Percentiles rank a stretch among this genome's conserved stretches.
These are phyloP conservation scores for Hippasteria phrygiana DNA, from an alignment of 53 echinoderm and acorn worm species.

Conservation along the genomic window DNA sequence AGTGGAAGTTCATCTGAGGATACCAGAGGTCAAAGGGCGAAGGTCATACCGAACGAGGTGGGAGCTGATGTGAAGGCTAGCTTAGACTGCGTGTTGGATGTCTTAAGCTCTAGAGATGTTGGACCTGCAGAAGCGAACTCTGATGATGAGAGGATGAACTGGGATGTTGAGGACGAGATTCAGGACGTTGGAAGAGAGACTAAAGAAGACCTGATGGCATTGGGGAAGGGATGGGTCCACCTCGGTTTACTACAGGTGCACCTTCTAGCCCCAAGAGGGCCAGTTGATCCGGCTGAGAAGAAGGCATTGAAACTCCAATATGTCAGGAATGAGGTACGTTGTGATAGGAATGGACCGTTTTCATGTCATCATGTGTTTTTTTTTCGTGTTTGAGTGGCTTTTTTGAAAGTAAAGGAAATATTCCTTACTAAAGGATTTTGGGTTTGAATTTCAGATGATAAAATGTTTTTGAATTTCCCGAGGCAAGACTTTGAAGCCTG, in stretches of 20 bases:
- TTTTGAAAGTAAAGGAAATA: too few species aligned
- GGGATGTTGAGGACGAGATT: neutral
- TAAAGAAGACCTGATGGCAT: slow-evolving; percentile 9
- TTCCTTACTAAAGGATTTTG: too few species aligned
- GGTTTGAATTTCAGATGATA: too few species aligned
- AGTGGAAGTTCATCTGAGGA: neutral
- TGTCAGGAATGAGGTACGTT: slow-evolving; percentile 81
- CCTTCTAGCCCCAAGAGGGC: slow-evolving; percentile 84
- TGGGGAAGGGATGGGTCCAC: slow-evolving; percentile 81
- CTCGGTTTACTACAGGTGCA: slow-evolving; percentile 75
- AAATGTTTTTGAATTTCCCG: too few species aligned
- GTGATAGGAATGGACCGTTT: neutral
- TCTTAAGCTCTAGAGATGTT: neutral
- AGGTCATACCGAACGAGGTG: neutral
- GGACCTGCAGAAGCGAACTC: neutral
- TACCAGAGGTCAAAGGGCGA: neutral
- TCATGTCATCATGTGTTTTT: neutral
- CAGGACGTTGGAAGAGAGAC: neutral
- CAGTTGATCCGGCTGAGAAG: slow-evolving; percentile 95
- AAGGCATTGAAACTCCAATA: slow-evolving; percentile 77
- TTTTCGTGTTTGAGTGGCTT: too few species aligned
- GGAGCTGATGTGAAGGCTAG: slow-evolving; percentile 10
- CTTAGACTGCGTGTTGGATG: neutral
- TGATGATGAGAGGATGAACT: neutral
- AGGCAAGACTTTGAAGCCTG: too few species aligned